Evolutionary conservation across 2,888 invertebrate genomes (phyloP), one percentile per base, ranked within the genome.

Genomic region (Bugula neritina): DNA sequence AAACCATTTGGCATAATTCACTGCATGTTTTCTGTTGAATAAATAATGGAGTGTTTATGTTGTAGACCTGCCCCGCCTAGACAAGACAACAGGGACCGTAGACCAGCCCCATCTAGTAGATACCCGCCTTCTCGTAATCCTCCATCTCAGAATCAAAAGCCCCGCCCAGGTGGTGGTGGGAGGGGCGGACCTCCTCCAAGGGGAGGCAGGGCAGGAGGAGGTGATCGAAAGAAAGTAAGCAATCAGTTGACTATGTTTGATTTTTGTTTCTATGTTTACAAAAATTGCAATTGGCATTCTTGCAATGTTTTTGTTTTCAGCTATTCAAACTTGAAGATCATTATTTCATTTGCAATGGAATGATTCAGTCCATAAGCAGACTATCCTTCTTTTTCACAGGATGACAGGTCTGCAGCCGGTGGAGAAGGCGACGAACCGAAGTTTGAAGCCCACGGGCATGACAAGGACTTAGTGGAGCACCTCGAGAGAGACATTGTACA

Each of bases 401-500:
- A 43, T 43, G 43, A 43, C 43, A 43, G 17, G 17, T 43, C 43
- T 63, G 57, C 13, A 21, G 52, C 10, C 21, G 57, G 57, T 13
- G 77, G 78, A 35, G 78, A 78, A 1, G 80, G 78, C 70, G 80
- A 77, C 52, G 83, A 84, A 89, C 88, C 90, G 79, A 90, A 91
- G 83, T 97, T 94, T 87, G 94, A 95, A 80, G 89, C 91, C 5
- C 88, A 89, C 70, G 90, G 90, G 21, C 88, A 91, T 79, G 97
- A 98, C 83, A 89, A 91, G 35, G 97, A 96, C 82, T 87, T 98
- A 73, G 94, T 95, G 23, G 97, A 98, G 80, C 90, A 92, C 87
- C 87, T 95, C 75, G 96, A 97, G 85, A 87, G 96, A 78, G 97
- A 98, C 85, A 97, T 98, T 83, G 90, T 99, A 77, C 95, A 95